Conservation (phyloP, 2,113 vertebrate species). For the Percina caprodes region DNA sequence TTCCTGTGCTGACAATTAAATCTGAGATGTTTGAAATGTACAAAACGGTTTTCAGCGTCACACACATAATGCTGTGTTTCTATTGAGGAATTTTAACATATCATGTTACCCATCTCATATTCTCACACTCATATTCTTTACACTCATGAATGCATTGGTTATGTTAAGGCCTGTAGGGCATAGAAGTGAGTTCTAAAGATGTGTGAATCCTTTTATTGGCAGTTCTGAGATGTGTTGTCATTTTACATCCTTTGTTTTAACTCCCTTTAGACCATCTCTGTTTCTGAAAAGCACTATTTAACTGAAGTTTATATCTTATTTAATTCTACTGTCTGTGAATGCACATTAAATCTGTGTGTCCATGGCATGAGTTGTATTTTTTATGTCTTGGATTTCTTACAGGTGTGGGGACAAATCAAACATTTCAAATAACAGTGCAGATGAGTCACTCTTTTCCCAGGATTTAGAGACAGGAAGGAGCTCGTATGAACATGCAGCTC, state of each 20-base stretch:
- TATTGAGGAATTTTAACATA: not conserved
- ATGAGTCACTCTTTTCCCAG: conserved; percentile 53
- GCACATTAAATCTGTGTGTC: not conserved
- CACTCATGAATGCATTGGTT: not conserved
- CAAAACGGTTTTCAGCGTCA: conserved; percentile 24
- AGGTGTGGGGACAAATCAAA: conserved; percentile 19
- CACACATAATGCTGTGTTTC: conserved; percentile 17
- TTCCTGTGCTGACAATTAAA: conserved; percentile 53
- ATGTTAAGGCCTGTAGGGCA: not conserved
- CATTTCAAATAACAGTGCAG: conserved; percentile 4
- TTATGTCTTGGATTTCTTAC: conserved; percentile 25
- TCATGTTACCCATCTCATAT: not conserved
- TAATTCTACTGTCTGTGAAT: not conserved
- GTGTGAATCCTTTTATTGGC: not conserved
- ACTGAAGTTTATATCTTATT: not conserved
- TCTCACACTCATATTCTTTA: not conserved
- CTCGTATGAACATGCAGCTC: conserved; percentile 54
- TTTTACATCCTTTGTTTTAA: not conserved
- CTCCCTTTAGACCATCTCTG: not conserved
- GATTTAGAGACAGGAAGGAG: conserved; percentile 24
- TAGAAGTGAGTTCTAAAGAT: not conserved
- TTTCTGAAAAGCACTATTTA: not conserved
- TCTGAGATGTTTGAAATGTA: conserved; percentile 34
- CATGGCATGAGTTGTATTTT: conserved; percentile 31
- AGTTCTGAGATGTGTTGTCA: not conserved